Percentiles rank a stretch among this genome's conserved stretches.
phyloP scores from a whole-genome alignment of 2,888 invertebrate species.

The Andrena bicolor region DNA sequence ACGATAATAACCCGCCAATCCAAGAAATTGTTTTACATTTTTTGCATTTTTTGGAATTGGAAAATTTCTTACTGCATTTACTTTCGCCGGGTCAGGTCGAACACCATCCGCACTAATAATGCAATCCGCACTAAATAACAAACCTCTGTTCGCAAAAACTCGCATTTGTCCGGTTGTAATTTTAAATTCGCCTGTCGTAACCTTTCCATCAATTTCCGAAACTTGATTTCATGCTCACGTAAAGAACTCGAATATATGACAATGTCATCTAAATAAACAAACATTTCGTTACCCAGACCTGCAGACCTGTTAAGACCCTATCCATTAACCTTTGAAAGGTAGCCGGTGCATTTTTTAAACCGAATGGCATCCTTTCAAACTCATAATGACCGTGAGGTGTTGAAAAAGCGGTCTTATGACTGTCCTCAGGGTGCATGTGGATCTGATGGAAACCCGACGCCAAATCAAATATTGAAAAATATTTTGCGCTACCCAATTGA shows the following conservation, averaged over 20 bases:
- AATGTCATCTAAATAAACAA: conserved; percentile 10
- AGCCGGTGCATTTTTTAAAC: conserved; percentile 5
- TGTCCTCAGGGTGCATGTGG: neutral
- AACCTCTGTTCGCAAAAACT: conserved; percentile 1
- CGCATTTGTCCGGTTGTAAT: neutral
- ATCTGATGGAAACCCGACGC: conserved; percentile 17
- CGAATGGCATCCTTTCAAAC: conserved; percentile 18
- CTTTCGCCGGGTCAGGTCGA: conserved; percentile 10
- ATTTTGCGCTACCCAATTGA: conserved; percentile 8
- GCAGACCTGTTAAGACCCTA: neutral
- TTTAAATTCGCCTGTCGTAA: conserved; percentile 5
- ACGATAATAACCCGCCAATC: conserved; percentile 5
- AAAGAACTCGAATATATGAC: conserved; percentile 11
- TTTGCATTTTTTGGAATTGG: neutral
- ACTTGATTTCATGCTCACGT: neutral
- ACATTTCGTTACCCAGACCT: conserved; percentile 2
- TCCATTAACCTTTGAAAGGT: conserved; percentile 13
- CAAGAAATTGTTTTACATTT: conserved; percentile 13
- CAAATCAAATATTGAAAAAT: conserved; percentile 7
- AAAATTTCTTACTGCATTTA: neutral
- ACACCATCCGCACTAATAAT: neutral
- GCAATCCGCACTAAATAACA: conserved; percentile 1
- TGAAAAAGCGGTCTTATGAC: conserved; percentile 11
- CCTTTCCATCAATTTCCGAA: conserved; percentile 10
- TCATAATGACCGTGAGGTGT: conserved; percentile 14